These are phyloP conservation scores for Oscarella lobularis DNA, from an alignment of 37 sponge, comb jelly and placozoan species.

Conservation along the genomic window DNA sequence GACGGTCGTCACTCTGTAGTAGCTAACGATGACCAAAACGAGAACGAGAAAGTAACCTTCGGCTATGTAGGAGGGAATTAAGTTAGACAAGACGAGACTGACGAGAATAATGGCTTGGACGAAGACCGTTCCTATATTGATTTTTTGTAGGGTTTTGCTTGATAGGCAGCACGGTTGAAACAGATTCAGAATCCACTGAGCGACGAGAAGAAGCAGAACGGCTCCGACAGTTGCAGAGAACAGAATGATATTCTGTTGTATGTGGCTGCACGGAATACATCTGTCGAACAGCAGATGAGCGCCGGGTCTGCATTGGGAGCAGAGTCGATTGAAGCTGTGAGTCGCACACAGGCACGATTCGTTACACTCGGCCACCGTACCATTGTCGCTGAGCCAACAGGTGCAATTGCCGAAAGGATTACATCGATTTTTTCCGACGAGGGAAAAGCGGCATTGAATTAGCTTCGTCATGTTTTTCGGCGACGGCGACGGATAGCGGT, in stretches of 20 bases:
- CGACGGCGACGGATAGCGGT: neutral
- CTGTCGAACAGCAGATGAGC: neutral
- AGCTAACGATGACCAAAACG: neutral
- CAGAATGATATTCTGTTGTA: neutral
- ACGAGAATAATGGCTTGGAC: neutral
- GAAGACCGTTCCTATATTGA: neutral
- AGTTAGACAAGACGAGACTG: neutral
- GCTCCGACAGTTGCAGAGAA: neutral
- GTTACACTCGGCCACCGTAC: neutral
- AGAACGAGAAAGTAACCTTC: neutral
- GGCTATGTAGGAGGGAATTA: neutral
- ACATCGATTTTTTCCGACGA: neutral
- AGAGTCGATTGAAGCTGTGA: neutral
- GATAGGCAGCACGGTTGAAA: neutral
- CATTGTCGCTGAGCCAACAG: neutral
- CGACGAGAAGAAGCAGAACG: neutral
- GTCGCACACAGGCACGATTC: neutral
- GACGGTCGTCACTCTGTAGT: neutral
- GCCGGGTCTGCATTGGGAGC: neutral
- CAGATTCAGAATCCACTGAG: neutral
- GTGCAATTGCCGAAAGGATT: neutral
- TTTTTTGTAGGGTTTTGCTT: neutral
- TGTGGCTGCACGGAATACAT: neutral
- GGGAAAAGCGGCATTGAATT: neutral
- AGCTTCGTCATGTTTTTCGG: neutral